Evolutionary conservation across 1,140 invertebrate genomes (phyloP), one percentile per base, ranked within the genome.

Genomic region (Drosophila repletoides): DNA sequence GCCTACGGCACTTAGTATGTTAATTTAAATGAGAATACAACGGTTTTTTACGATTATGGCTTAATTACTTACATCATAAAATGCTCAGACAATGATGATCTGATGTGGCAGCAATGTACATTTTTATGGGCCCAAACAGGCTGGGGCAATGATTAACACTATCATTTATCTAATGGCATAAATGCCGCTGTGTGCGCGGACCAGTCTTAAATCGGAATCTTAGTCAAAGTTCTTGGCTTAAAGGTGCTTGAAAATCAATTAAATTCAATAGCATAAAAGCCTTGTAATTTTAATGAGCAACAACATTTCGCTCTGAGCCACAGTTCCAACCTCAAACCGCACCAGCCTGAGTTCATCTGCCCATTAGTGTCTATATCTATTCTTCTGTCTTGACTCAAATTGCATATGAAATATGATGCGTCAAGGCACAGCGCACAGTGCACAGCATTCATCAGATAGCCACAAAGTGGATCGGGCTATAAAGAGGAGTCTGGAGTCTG

Each of bases 21-120:
- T 80, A 75, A 84, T 80, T 84, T 69, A 87, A 86, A 83, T 83
- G 83, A 79, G 74, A 84, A 84, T 76, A 29, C 33, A 84, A 84
- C 80, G 80, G 80, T 38, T 60, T 61, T 86, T 84, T 75, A 86
- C 71, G 86, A 84, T 84, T 80, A 84, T 86, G 72, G 80, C 80
- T 84, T 87, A 84, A 84, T 84, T 84, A 76, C 76, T 76, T 64
- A 77, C 71, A 86, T 53, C 40, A 63, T 63, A 68, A 68, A 68
- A 63, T 31, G 43, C 58, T 43, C 43, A 34, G 28, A 45, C 29
- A 46, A 36, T 53, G 72, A 75, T 74, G 48, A 68, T 69, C 43
- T 46, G 38, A 36, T 53, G 53, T 43, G 48, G 73, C 53, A 7
- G 46, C 49, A n/a, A n/a, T n/a, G n/a, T 7, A 45, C 60, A 75